Evolutionary conservation across 1,140 invertebrate genomes (phyloP).

Genomic region (Aethina tumida): DNA sequence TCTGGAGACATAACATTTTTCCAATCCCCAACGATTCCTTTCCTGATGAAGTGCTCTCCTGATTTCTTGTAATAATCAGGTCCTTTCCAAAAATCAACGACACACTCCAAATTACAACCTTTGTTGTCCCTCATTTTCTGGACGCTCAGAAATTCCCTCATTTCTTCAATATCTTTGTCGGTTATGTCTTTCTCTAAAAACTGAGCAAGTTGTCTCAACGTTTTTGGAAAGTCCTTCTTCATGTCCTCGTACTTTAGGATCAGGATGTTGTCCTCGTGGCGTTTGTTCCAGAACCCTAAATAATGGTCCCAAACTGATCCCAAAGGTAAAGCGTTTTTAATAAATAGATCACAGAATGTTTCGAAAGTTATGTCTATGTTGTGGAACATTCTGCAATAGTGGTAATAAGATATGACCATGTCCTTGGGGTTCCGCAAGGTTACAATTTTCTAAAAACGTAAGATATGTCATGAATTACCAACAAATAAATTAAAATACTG

Average conservation of each 20-base stretch:
- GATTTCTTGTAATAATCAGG: constrained; percentile 42
- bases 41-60: constrained; percentile 61
- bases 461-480: too few relatives aligned
- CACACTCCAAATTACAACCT: constrained; percentile 50
- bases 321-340: constrained; percentile 44
- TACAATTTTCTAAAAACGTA: constrained; percentile 80
- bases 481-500: too few relatives aligned
- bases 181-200: constrained; percentile 61
- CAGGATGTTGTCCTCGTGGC: constrained; percentile 63
- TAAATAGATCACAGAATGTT: constrained; percentile 71
- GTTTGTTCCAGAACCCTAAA: constrained; percentile 59
- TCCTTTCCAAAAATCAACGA: constrained; percentile 44
- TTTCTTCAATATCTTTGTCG: constrained; percentile 52
- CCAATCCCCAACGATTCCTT: constrained; percentile 78
- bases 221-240: constrained; percentile 56
- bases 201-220: constrained; percentile 55
- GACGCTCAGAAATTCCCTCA: constrained; percentile 69
- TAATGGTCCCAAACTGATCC: constrained; percentile 54
- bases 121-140: constrained; percentile 71
- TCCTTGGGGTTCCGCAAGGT: constrained; percentile 90
- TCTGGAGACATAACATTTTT: constrained; percentile 68
- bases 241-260: constrained; percentile 82
- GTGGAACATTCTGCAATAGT: constrained; percentile 68
- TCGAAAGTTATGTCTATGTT: constrained; percentile 61
- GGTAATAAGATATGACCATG: constrained; percentile 82